Percentiles rank a stretch among this genome's conserved stretches.
phyloP scores from a whole-genome alignment of 2,888 invertebrate genomes.

The Cylloceria caligata region DNA sequence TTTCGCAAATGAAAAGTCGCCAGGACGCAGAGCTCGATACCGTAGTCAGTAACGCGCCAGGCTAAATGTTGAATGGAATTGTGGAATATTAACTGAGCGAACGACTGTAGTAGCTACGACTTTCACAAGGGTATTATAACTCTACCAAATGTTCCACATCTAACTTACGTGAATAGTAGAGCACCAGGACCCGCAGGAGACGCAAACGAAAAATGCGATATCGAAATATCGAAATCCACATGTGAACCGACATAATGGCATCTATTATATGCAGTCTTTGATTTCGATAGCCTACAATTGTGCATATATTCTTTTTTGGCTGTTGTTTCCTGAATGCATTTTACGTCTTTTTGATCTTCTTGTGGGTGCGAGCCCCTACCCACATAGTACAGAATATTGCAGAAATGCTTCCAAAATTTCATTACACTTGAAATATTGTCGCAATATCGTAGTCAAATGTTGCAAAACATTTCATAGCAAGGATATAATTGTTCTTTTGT shows the following conservation, averaged over 20 bases:
- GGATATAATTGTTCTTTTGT: too few species aligned
- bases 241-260: neutral
- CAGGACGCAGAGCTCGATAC: slow-evolving; percentile 50
- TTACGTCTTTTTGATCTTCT: too few species aligned
- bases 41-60: slow-evolving; percentile 63
- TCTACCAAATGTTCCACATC: slow-evolving; percentile 78
- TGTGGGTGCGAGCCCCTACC: too few species aligned
- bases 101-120: slow-evolving; percentile 75
- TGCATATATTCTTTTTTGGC: too few species aligned
- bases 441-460: too few species aligned
- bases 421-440: too few species aligned
- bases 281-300: too few species aligned
- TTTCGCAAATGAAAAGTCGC: slow-evolving; percentile 57
- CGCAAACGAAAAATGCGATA: slow-evolving; percentile 1
- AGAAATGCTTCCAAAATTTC: too few species aligned
- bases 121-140: slow-evolving; percentile 79
- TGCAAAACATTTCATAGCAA: too few species aligned
- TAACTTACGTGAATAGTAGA: slow-evolving; percentile 79
- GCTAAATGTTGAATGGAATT: slow-evolving; percentile 73
- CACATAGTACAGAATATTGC: too few species aligned
- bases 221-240: slow-evolving; percentile 32
- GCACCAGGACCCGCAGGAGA: slow-evolving; percentile 24
- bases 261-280: too few species aligned
- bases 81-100: slow-evolving; percentile 79
- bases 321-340: too few species aligned